Conservation (phyloP, 2,888 invertebrate genomes). For the Amblyjoppa fuscipennis region DNA sequence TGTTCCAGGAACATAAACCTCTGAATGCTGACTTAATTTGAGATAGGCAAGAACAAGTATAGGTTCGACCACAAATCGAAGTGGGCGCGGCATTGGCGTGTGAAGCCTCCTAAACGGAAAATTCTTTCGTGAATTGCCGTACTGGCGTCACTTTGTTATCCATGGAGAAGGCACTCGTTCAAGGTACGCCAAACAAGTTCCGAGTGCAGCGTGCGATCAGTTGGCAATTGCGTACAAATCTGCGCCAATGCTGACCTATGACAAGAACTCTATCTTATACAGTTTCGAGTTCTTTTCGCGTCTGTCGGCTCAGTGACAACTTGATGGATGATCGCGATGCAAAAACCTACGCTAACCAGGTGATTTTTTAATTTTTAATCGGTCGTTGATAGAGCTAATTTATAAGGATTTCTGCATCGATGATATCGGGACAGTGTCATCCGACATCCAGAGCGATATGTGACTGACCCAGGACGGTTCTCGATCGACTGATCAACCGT, state of each 20-base stretch:
- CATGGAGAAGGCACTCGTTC: too few relatives aligned
- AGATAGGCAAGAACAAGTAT: conserved; percentile 7
- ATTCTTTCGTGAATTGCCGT: too few relatives aligned
- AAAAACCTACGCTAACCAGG: neutral
- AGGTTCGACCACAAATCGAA: neutral
- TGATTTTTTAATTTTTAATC: neutral
- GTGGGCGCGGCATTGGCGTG: neutral
- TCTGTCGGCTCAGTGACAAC: neutral
- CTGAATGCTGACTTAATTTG: conserved; percentile 28
- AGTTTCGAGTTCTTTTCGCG: neutral
- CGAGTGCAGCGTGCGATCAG: too few relatives aligned
- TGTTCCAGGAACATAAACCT: conserved; percentile 32
- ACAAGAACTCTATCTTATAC: neutral
- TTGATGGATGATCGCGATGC: neutral
- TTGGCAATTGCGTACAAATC: neutral
- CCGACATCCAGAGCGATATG: conserved; percentile 6
- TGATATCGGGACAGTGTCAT: neutral
- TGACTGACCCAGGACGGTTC: conserved; percentile 18
- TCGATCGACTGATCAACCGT: conserved; percentile 56
- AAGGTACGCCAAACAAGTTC: too few relatives aligned
- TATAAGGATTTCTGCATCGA: neutral
- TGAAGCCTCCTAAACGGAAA: too few relatives aligned
- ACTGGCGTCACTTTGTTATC: too few relatives aligned
- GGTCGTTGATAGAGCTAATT: neutral
- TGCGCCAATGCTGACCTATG: neutral